These are phyloP conservation scores for Nephrotoma appendiculata DNA, from an alignment of 2,888 invertebrate species.

Conservation along the genomic window DNA sequence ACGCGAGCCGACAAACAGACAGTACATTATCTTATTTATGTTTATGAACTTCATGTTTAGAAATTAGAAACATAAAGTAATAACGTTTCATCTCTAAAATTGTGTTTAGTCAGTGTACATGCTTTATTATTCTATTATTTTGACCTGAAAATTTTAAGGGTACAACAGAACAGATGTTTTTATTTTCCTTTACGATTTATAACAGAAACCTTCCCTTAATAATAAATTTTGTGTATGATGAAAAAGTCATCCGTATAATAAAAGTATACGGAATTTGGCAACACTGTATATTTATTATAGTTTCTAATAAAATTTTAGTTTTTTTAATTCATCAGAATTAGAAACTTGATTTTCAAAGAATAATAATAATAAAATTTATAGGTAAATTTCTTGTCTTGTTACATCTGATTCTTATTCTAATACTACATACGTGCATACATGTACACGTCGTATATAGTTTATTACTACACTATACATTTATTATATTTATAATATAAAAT, in stretches of 20 bases:
- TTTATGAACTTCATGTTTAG: background rate
- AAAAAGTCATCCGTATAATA: background rate
- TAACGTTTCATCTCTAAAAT: background rate
- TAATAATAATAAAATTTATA: conserved; percentile 3
- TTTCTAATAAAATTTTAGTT: background rate
- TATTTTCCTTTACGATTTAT: background rate
- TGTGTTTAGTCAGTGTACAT: background rate
- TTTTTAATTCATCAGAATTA: background rate
- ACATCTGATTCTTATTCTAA: background rate
- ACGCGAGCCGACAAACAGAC: background rate
- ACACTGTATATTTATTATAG: background rate
- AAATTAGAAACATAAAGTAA: background rate
- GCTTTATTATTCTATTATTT: background rate
- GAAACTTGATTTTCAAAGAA: conserved; percentile 1
- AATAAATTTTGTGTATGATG: background rate
- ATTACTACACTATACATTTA: background rate
- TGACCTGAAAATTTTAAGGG: background rate
- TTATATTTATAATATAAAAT: background rate
- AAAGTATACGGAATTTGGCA: background rate
- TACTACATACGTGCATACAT: background rate
- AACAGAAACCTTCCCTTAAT: background rate
- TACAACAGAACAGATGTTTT: background rate
- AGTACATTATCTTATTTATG: background rate
- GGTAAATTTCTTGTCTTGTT: conserved; percentile 4
- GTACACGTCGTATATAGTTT: background rate